A percentile compares a stretch with the other conserved stretches of the same genome.
Evolutionary conservation across 2,797 vertebrate genomes (phyloP).

Genomic region (Poeciliopsis turneri): DNA sequence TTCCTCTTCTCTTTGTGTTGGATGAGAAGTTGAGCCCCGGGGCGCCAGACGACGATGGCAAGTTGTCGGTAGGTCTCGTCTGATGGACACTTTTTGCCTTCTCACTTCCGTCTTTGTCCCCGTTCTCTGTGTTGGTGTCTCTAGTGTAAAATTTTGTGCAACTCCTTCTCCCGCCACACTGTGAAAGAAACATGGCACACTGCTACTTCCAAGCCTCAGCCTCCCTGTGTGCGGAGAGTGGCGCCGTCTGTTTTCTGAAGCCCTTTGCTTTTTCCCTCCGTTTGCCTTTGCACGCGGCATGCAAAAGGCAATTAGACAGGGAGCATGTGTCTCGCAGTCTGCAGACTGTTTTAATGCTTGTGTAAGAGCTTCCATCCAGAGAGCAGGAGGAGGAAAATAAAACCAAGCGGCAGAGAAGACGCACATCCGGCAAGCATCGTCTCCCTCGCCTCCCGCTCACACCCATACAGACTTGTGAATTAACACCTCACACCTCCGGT

Average conservation of each 20-base stretch:
- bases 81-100: slow-evolving; percentile 59
- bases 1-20: slow-evolving; percentile 78
- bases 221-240: slow-evolving; percentile 34
- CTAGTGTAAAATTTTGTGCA: slow-evolving; percentile 9
- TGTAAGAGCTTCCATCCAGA: slow-evolving; percentile 24
- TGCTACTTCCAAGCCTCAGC: slow-evolving; percentile 55
- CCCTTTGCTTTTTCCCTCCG: slow-evolving; percentile 21
- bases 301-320: slow-evolving; percentile 37
- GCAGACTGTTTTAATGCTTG: slow-evolving; percentile 22
- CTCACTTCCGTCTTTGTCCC: slow-evolving; percentile 64
- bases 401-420: slow-evolving; percentile 15
- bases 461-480: slow-evolving; percentile 61
- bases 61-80: slow-evolving; percentile 91
- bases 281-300: slow-evolving; percentile 34
- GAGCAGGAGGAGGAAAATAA: slow-evolving; percentile 23
- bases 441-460: slow-evolving; percentile 48
- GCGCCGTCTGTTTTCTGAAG: slow-evolving; percentile 34
- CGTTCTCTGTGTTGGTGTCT: slow-evolving; percentile 49
- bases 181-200: slow-evolving; percentile 40
- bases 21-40: slow-evolving; percentile 84
- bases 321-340: slow-evolving; percentile 31
- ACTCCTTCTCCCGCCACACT: slow-evolving; percentile 40
- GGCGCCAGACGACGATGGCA: slow-evolving; percentile 88
- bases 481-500: slow-evolving; percentile 66
- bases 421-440: slow-evolving; percentile 21